Conservation (phyloP, 2,888 invertebrate genomes). For the Drosophila nr. medialis region DNA sequence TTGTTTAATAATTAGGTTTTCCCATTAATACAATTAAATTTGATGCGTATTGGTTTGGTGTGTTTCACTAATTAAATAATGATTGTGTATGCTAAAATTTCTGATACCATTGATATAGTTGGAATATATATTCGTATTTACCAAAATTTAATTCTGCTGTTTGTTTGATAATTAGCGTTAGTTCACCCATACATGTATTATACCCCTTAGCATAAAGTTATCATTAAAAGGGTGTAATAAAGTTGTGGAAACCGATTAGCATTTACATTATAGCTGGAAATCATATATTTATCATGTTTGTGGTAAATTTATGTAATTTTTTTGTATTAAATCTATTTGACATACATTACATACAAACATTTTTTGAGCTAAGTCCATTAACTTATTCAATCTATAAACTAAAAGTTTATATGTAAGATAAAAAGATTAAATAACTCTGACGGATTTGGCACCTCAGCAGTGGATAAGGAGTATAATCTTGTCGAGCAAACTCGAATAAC, state of each 20-base stretch:
- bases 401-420: background rate
- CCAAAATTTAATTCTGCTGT: background rate
- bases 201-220: background rate
- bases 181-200: background rate
- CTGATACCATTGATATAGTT: background rate
- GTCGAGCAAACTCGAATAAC: background rate
- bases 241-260: background rate
- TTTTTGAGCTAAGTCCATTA: background rate
- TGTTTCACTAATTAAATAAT: background rate
- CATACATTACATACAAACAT: background rate
- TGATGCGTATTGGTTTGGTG: background rate
- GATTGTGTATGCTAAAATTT: too few relatives aligned
- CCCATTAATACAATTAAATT: background rate
- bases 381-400: background rate
- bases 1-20: background rate
- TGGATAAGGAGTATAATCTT: background rate
- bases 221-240: background rate
- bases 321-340: background rate
- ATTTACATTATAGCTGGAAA: background rate
- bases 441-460: background rate
- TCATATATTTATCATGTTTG: background rate
- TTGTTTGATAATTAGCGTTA: constrained; percentile 6
- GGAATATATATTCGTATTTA: background rate
- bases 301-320: background rate
- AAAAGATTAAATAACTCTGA: too few relatives aligned